These are phyloP conservation scores for Porites lobata DNA, from an alignment of 92 coral and sea anemone species.

Conservation along the genomic window DNA sequence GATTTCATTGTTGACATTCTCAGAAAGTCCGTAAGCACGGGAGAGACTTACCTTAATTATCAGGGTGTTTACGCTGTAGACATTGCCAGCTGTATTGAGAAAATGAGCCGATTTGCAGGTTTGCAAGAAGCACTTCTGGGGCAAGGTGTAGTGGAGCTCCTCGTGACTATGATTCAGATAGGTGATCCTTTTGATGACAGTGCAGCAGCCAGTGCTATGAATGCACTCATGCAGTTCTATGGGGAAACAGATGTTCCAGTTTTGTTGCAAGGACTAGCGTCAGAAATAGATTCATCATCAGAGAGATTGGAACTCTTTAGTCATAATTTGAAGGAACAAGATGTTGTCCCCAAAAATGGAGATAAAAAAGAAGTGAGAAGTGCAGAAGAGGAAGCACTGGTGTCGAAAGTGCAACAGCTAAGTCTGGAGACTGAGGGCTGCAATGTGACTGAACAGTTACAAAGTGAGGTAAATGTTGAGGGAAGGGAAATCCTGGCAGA, in stretches of 20 bases:
- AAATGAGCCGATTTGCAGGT: constrained; percentile 17
- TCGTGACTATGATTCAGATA: constrained; percentile 41
- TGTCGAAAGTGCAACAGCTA: neutral
- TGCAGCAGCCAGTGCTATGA: constrained; percentile 35
- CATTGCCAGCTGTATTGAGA: constrained; percentile 21
- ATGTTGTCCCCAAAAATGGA: neutral
- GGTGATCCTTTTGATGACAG: constrained; percentile 36
- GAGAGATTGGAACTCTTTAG: neutral
- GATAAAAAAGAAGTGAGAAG: neutral
- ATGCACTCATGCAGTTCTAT: neutral
- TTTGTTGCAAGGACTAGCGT: constrained; percentile 23
- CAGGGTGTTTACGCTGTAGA: constrained; percentile 31
- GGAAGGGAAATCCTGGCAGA: neutral
- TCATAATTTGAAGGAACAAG: neutral
- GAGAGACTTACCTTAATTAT: constrained; percentile 17
- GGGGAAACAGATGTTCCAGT: constrained; percentile 17
- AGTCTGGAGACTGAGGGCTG: neutral
- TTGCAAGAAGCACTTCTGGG: constrained; percentile 34
- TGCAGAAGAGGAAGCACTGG: neutral
- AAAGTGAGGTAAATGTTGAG: neutral
- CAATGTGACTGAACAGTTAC: neutral
- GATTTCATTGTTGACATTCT: constrained; percentile 16
- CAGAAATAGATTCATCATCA: neutral
- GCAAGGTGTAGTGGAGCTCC: constrained; percentile 32
- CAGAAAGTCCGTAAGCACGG: constrained; percentile 10